Percentiles rank a stretch among this genome's conserved stretches.
These are phyloP conservation scores for Parapsyche elsis DNA, from an alignment of 1,140 invertebrate genomes.

Conservation along the genomic window DNA sequence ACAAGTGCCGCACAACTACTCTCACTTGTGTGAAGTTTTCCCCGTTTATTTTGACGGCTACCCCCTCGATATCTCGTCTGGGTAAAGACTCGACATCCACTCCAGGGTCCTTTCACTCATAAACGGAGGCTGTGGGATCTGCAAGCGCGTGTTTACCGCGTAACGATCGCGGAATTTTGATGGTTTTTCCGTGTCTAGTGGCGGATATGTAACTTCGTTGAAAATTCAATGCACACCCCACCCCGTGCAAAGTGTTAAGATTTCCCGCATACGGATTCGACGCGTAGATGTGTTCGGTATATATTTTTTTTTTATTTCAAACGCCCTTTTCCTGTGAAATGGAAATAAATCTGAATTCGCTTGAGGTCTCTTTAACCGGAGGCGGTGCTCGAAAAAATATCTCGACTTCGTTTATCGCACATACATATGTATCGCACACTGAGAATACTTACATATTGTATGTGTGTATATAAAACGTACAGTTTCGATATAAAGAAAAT, in stretches of 20 bases:
- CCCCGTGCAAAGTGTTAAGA: not conserved
- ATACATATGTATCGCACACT: conserved; percentile 1
- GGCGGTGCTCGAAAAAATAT: not conserved
- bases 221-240: conserved; percentile 50
- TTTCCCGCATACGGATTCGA: no score
- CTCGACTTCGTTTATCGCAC: not conserved
- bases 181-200: conserved; percentile 54
- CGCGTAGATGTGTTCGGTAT: not conserved
- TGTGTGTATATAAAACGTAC: no score
- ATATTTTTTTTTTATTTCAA: not conserved
- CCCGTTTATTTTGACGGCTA: not conserved
- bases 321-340: not conserved
- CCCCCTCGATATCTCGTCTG: conserved; percentile 3
- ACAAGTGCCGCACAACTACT: conserved; percentile 15
- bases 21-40: not conserved
- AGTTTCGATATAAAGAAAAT: not conserved
- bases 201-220: conserved; percentile 52
- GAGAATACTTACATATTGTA: no score
- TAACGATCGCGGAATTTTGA: conserved; percentile 51
- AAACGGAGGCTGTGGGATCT: conserved; percentile 36
- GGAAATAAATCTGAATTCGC: conserved; percentile 15
- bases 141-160: not conserved
- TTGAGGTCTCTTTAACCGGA: not conserved
- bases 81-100: not conserved
- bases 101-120: conserved; percentile 44